These are phyloP conservation scores for Smutsia gigantea DNA, from an alignment of 2,797 vertebrate species.

Conservation along the genomic window DNA sequence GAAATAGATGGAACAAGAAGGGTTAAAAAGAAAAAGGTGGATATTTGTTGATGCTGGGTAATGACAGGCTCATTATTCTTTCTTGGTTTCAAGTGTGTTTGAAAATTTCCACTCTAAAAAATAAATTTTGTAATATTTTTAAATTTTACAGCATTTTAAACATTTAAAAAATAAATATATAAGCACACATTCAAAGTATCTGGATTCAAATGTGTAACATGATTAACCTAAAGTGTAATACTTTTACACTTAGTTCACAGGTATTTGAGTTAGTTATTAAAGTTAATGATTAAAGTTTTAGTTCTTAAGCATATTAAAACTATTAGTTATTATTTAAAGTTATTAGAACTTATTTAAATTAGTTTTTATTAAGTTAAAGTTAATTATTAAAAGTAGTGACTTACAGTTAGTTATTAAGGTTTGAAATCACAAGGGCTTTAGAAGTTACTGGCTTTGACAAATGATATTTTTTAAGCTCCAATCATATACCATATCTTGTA, in stretches of 20 bases:
- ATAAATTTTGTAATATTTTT: conserved; percentile 8
- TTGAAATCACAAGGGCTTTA: conserved; percentile 51
- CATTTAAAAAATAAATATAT: not conserved
- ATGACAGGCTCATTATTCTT: not conserved
- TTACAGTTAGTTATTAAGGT: conserved; percentile 48
- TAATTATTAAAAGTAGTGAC: conserved; percentile 41
- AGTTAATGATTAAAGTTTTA: conserved; percentile 32
- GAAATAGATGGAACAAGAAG: not conserved
- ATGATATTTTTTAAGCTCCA: not conserved
- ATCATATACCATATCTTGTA: not conserved
- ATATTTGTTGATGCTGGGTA: not conserved
- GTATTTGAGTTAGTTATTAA: conserved; percentile 39
- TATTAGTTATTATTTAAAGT: not conserved
- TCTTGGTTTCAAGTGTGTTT: conserved; percentile 3
- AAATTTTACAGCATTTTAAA: not conserved
- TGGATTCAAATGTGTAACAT: not conserved
- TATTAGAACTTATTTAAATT: not conserved
- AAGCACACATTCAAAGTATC: not conserved
- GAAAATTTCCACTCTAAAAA: conserved; percentile 23
- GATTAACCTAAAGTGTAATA: not conserved
- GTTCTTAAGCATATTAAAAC: not conserved
- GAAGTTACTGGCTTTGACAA: conserved; percentile 17
- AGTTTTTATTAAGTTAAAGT: conserved; percentile 38
- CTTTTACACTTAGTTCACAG: not conserved
- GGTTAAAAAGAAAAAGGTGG: not conserved